Evolutionary conservation across 1,140 invertebrate genomes (phyloP).

Genomic region (Sipha flava): DNA sequence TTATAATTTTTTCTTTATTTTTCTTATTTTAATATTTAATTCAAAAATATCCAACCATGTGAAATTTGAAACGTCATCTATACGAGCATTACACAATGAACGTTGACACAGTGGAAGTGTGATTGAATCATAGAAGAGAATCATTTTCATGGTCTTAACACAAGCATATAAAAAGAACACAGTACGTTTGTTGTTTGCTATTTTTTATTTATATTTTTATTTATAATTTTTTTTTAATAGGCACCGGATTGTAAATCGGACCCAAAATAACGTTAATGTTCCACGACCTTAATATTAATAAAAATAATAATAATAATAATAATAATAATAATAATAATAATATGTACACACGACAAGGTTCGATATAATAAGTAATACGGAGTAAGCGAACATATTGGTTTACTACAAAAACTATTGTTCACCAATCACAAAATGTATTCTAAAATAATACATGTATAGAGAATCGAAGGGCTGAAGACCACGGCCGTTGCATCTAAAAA

Average conservation of each 20-base stretch:
- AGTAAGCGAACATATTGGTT: background rate
- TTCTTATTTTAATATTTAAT: no score
- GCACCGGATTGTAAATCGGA: background rate
- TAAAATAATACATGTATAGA: background rate
- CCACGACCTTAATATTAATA: slow-evolving; percentile 27
- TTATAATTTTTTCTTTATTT: no score
- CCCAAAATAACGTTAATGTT: slow-evolving; percentile 19
- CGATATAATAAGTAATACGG: background rate
- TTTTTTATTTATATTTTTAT: background rate
- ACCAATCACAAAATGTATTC: slow-evolving; percentile 19
- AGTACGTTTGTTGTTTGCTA: background rate
- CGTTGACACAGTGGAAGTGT: no score
- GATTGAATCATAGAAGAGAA: no score
- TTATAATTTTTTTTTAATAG: background rate
- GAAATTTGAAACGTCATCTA: no score
- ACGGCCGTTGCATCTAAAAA: background rate
- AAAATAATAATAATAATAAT: slow-evolving; percentile 20
- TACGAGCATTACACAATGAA: no score
- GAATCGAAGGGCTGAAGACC: background rate
- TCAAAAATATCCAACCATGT: no score
- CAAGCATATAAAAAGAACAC: background rate
- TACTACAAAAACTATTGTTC: background rate
- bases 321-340: slow-evolving; percentile 16
- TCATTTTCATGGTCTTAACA: no score
- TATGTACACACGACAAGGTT: slow-evolving; percentile 1